Conservation (phyloP, 2,888 invertebrate genomes). For the Chelonus formosanus region DNA sequence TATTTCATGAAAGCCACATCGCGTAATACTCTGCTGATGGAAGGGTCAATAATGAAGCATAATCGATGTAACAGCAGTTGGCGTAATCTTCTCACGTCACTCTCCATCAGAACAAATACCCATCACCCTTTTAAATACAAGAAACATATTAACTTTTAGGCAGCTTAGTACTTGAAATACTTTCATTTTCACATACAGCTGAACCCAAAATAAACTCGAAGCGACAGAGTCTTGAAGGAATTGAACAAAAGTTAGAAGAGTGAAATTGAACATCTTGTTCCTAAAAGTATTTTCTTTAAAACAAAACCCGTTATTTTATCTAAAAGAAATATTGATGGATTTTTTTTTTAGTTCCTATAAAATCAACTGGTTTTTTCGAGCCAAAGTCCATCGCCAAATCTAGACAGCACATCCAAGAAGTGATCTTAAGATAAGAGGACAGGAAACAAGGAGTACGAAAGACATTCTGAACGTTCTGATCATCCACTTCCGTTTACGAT, state of each 20-base stretch:
- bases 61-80: slow-evolving; percentile 14
- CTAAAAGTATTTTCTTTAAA: neutral
- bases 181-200: slow-evolving; percentile 9
- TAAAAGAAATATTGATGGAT: slow-evolving; percentile 26
- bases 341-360: slow-evolving; percentile 32
- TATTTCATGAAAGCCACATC: neutral
- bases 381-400: slow-evolving; percentile 20
- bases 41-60: slow-evolving; percentile 42
- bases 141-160: slow-evolving; percentile 49
- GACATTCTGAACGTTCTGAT: slow-evolving; percentile 13
- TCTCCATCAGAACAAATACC: slow-evolving; percentile 49
- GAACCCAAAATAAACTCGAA: no score
- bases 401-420: slow-evolving; percentile 6
- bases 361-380: slow-evolving; percentile 1
- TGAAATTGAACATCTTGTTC: neutral
- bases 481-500: slow-evolving; percentile 11
- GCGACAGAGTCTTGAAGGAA: no score
- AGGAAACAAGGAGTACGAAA: neutral
- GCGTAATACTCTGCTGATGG: slow-evolving; percentile 27
- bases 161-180: slow-evolving; percentile 13
- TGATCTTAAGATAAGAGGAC: slow-evolving; percentile 19
- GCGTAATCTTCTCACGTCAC: slow-evolving; percentile 26
- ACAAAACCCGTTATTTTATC: neutral
- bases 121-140: slow-evolving; percentile 47
- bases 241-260: no score